Percentiles rank a stretch among this genome's conserved stretches.
phyloP scores from a whole-genome alignment of 2,888 invertebrate species.

The Craniophora ligustri region DNA sequence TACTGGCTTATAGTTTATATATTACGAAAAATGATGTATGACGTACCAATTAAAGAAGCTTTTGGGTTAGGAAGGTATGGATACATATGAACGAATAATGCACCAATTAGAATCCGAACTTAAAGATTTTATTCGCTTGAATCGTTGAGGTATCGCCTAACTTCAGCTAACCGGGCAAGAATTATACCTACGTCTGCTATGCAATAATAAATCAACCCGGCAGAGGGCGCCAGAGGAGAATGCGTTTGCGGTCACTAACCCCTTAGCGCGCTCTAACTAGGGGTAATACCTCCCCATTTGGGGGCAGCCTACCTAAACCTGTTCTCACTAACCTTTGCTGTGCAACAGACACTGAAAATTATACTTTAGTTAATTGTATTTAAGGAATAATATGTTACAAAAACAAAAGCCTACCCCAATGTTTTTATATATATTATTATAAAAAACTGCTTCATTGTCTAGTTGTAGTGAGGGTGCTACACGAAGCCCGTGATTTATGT shows the following conservation, averaged over 20 bases:
- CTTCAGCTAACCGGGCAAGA: background rate
- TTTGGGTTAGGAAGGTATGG: too few species aligned
- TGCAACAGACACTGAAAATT: background rate
- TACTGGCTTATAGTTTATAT: too few species aligned
- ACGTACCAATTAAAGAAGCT: too few species aligned
- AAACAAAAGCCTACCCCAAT: background rate
- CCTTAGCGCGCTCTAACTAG: conserved; percentile 18
- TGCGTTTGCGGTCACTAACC: conserved; percentile 33
- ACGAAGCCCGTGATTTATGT: too few species aligned
- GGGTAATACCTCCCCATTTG: conserved; percentile 10
- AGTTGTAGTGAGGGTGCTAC: too few species aligned
- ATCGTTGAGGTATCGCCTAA: background rate
- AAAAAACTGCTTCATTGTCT: too few species aligned
- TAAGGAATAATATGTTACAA: too few species aligned
- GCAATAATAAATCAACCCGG: conserved; percentile 35
- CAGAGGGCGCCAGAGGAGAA: conserved; percentile 15
- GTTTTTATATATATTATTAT: too few species aligned
- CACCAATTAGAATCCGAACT: background rate
- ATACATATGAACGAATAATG: too few species aligned
- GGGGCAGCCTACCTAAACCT: background rate
- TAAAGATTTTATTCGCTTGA: background rate
- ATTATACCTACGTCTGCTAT: conserved; percentile 3
- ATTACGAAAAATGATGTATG: too few species aligned
- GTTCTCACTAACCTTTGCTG: too few species aligned
- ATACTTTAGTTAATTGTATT: background rate